Evolutionary conservation across 2,797 vertebrate species (phyloP).

Genomic region (Anolis apletophallus): DNA sequence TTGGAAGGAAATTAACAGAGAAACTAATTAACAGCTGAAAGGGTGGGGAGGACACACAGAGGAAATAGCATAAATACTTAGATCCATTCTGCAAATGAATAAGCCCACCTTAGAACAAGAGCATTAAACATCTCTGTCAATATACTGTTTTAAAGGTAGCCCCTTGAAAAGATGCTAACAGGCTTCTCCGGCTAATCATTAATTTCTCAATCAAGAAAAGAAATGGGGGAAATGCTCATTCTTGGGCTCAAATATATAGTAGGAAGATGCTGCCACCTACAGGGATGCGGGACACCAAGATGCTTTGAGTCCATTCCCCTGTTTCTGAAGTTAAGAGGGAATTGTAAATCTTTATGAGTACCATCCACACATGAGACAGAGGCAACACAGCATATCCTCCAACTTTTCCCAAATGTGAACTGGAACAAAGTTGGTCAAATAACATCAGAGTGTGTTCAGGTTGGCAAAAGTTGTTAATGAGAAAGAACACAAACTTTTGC

Average conservation of each 20-base stretch:
- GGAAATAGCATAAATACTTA: neutral
- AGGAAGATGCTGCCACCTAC: constrained; percentile 81
- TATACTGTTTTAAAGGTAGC: neutral
- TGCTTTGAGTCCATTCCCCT: neutral
- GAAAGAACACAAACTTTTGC: no score
- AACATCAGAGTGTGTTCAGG: no score
- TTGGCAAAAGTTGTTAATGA: no score
- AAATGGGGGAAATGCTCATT: neutral
- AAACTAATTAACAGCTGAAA: constrained; percentile 24
- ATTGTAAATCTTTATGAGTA: neutral
- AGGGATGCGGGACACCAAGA: constrained; percentile 43
- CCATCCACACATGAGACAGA: neutral
- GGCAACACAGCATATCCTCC: no score
- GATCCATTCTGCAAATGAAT: constrained; percentile 25
- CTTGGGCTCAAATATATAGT: constrained; percentile 36
- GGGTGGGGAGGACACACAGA: constrained; percentile 4
- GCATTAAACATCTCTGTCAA: neutral
- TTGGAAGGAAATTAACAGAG: constrained; percentile 17
- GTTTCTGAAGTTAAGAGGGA: neutral
- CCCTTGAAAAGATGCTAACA: neutral
- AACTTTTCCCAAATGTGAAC: no score
- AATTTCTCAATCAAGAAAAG: neutral
- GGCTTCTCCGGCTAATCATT: neutral
- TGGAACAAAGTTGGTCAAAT: no score
- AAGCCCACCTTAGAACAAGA: neutral